These are phyloP conservation scores for Diarsia mendica DNA, from an alignment of 2,888 invertebrate species.

Conservation along the genomic window DNA sequence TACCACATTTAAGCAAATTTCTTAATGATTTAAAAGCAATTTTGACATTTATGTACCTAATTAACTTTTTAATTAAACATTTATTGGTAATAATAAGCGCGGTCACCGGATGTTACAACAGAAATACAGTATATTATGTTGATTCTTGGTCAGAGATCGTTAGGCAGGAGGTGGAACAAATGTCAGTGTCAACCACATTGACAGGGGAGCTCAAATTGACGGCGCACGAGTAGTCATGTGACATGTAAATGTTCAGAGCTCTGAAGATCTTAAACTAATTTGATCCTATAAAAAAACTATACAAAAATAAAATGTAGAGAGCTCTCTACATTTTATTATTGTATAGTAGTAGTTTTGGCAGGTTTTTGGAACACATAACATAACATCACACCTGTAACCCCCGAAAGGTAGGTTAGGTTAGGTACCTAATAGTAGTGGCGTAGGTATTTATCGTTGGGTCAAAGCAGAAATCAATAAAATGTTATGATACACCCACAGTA, in stretches of 20 bases:
- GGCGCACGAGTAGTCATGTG: constrained; percentile 58
- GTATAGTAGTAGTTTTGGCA: too few species aligned
- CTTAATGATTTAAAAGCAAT: constrained; percentile 43
- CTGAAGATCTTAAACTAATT: too few species aligned
- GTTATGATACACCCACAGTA: too few species aligned
- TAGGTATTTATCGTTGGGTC: too few species aligned
- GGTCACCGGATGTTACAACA: constrained; percentile 59
- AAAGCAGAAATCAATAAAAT: too few species aligned
- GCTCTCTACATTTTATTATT: too few species aligned
- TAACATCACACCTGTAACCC: too few species aligned
- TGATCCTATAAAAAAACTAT: too few species aligned
- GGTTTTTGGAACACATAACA: too few species aligned
- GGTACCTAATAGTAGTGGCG: too few species aligned
- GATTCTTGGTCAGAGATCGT: constrained; percentile 15
- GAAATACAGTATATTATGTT: constrained; percentile 33
- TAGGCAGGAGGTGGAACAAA: constrained; percentile 44
- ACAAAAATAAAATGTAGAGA: too few species aligned
- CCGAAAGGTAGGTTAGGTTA: too few species aligned
- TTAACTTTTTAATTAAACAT: constrained; percentile 53
- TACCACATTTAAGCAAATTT: constrained; percentile 34
- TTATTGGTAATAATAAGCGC: constrained; percentile 34
- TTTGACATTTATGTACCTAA: constrained; percentile 55
- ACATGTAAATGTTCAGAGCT: constrained; percentile 32
- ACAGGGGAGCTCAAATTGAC: constrained; percentile 66
- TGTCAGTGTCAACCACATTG: constrained; percentile 65